Conservation (phyloP, 2,113 vertebrate species). For the Cochlearius cochlearius region DNA sequence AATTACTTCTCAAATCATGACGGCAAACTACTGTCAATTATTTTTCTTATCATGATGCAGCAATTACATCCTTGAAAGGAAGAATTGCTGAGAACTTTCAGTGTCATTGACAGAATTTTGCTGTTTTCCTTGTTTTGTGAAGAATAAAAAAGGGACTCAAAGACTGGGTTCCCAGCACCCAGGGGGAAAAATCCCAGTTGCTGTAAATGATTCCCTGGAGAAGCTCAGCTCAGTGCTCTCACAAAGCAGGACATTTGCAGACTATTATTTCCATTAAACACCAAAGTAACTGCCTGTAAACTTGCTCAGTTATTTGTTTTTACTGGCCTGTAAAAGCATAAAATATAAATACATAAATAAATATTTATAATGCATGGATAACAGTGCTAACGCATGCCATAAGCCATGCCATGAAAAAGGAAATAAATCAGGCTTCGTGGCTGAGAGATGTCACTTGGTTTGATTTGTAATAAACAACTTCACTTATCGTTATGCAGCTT, state of each 20-base stretch:
- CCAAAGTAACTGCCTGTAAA: slow-evolving; percentile 63
- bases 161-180: neutral
- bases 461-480: slow-evolving; percentile 35
- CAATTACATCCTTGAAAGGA: neutral
- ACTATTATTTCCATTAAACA: slow-evolving; percentile 58
- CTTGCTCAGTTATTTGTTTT: slow-evolving; percentile 63
- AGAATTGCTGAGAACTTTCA: neutral
- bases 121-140: neutral
- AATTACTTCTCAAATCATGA: neutral
- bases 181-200: neutral
- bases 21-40: neutral
- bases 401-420: neutral
- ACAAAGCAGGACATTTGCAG: slow-evolving; percentile 29
- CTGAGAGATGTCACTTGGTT: neutral
- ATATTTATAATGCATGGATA: slow-evolving; percentile 67
- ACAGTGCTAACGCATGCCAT: neutral
- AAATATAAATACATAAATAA: slow-evolving; percentile 69
- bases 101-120: neutral
- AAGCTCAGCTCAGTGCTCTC: neutral
- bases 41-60: neutral
- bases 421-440: neutral
- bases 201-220: slow-evolving; percentile 4
- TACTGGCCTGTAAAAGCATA: slow-evolving; percentile 60
- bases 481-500: neutral
- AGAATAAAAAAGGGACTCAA: neutral